Conservation (phyloP, 2,888 invertebrate species). For the Terebella lapidaria region DNA sequence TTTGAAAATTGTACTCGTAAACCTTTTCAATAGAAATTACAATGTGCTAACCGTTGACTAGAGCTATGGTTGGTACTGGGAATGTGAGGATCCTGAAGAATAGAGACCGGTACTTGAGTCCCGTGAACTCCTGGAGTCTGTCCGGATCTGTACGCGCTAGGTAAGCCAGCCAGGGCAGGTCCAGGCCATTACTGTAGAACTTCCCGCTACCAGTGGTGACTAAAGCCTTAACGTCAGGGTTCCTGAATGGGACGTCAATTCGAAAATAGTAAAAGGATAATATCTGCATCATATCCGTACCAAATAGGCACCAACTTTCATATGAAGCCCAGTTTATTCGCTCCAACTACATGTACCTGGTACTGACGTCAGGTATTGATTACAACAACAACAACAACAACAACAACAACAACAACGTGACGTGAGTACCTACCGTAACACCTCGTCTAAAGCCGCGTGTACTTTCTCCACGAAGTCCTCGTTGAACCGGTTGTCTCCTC, state of each 20-base stretch:
- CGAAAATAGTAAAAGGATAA: background rate
- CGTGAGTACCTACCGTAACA: background rate
- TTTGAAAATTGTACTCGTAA: too few relatives aligned
- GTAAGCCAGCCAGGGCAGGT: constrained; percentile 25
- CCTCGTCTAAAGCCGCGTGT: background rate
- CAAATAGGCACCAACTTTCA: too few relatives aligned
- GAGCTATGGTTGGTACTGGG: constrained; percentile 36
- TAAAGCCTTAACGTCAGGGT: constrained; percentile 25
- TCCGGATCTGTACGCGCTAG: background rate
- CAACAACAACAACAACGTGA: too few relatives aligned
- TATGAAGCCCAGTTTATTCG: too few relatives aligned
- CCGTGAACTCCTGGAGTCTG: too few relatives aligned
- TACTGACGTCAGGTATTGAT: too few relatives aligned
- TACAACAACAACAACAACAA: too few relatives aligned
- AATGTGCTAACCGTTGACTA: constrained; percentile 35
- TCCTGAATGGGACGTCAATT: too few relatives aligned
- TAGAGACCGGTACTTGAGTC: too few relatives aligned
- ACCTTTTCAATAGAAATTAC: background rate
- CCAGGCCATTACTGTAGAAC: constrained; percentile 42
- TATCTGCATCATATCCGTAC: too few relatives aligned
- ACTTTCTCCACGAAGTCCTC: background rate
- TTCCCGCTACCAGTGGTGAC: constrained; percentile 37
- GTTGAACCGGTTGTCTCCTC: background rate
- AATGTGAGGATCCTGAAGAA: constrained; percentile 31
- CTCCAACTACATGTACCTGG: too few relatives aligned